phyloP scores from a whole-genome alignment of 2,888 invertebrate species.

The Eupelmus urozonus region DNA sequence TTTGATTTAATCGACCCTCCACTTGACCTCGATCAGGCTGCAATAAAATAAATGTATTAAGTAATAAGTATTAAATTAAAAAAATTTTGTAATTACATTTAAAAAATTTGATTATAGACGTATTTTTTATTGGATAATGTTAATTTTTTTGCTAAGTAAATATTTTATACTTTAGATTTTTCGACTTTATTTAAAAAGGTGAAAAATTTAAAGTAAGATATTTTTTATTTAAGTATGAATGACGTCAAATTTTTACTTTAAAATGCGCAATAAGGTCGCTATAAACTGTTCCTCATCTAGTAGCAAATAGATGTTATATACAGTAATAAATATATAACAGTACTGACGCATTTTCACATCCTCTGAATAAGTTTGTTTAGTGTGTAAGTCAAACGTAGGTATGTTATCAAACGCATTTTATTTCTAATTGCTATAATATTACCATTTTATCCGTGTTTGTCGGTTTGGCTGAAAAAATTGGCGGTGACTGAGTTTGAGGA shows the following conservation, averaged over 20 bases:
- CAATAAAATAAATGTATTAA: slow-evolving; percentile 45
- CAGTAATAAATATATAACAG: slow-evolving; percentile 32
- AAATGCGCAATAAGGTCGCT: slow-evolving; percentile 25
- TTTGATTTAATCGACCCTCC: slow-evolving; percentile 84
- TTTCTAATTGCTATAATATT: slow-evolving; percentile 10
- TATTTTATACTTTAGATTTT: no score
- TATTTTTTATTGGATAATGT: no score
- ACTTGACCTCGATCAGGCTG: slow-evolving; percentile 84
- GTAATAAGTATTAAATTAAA: background rate
- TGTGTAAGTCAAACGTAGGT: background rate
- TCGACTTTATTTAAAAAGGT: no score
- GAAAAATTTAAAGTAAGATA: no score
- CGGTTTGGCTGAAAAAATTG: slow-evolving; percentile 62
- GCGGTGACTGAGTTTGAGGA: slow-evolving; percentile 69
- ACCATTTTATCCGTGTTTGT: slow-evolving; percentile 58
- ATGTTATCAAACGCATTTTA: background rate
- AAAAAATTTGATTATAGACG: background rate
- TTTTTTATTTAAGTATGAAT: no score
- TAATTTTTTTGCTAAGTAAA: no score
- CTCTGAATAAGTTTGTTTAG: background rate
- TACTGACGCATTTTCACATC: slow-evolving; percentile 27
- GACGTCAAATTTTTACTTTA: no score
- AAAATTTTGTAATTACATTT: no score
- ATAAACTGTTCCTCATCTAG: background rate
- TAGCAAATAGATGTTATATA: slow-evolving; percentile 27